A percentile compares a stretch with the other conserved stretches of the same genome.
These are phyloP conservation scores for Hirtodrosophila confusa DNA, from an alignment of 2,888 invertebrate genomes.

Conservation along the genomic window DNA sequence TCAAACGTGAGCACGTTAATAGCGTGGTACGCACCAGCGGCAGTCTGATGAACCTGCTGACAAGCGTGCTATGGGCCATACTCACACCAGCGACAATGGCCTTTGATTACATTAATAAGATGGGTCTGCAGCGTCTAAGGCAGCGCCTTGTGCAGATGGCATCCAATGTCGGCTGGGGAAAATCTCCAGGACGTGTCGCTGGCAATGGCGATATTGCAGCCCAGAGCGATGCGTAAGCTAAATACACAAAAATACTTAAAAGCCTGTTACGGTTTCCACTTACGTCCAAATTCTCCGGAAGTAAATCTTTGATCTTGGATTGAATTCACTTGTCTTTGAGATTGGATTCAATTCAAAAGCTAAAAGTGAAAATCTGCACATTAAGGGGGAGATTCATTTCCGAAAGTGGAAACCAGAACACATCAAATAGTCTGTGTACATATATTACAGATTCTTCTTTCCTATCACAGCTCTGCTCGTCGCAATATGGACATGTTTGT, in stretches of 20 bases:
- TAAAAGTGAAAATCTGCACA: too few species aligned
- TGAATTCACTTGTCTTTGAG: too few species aligned
- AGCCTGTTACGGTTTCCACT: too few species aligned
- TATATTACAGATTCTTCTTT: background rate
- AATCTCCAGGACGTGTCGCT: background rate
- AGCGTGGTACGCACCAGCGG: slow-evolving; percentile 60
- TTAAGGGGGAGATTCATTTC: too few species aligned
- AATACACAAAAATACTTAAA: background rate
- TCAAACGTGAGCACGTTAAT: slow-evolving; percentile 42
- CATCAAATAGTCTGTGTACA: background rate
- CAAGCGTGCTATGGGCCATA: slow-evolving; percentile 80
- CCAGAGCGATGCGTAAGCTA: slow-evolving; percentile 71
- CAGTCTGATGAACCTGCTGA: slow-evolving; percentile 77
- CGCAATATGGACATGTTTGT: slow-evolving; percentile 80
- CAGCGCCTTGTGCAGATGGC: slow-evolving; percentile 38
- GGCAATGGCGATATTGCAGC: background rate
- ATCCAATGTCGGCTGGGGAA: slow-evolving; percentile 40
- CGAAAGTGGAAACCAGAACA: too few species aligned
- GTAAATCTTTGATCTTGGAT: too few species aligned
- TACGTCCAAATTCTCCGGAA: too few species aligned
- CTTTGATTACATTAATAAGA: slow-evolving; percentile 75
- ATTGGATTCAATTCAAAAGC: too few species aligned
- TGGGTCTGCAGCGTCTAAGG: slow-evolving; percentile 54
- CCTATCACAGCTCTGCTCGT: slow-evolving; percentile 65
- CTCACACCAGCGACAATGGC: slow-evolving; percentile 80